phyloP scores from a whole-genome alignment of 2,888 invertebrate genomes.

The Agonopterix subpropinquella region DNA sequence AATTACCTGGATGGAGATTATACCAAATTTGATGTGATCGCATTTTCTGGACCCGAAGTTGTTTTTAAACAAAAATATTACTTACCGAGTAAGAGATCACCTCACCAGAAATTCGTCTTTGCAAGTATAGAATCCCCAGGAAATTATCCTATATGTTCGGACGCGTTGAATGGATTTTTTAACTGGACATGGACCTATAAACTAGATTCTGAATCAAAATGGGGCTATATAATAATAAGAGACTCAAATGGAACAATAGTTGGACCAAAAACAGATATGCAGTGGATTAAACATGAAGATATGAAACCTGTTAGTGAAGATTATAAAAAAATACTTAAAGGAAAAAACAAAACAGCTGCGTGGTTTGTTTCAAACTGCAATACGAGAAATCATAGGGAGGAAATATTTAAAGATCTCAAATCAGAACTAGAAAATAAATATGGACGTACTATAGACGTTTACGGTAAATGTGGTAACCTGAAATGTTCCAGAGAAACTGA shows the following conservation, averaged over 20 bases:
- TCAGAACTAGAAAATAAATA: conserved; percentile 17
- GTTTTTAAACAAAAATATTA: conserved; percentile 5
- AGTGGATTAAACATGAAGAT: conserved; percentile 36
- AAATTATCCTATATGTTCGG: conserved; percentile 39
- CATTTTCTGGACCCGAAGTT: conserved; percentile 25
- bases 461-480: conserved; percentile 32
- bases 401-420: conserved; percentile 16
- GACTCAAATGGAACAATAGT: conserved; percentile 31
- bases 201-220: conserved; percentile 43
- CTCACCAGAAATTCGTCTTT: conserved; percentile 48
- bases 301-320: conserved; percentile 32
- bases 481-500: conserved; percentile 22
- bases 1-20: conserved; percentile 12
- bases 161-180: conserved; percentile 37
- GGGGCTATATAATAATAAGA: conserved; percentile 49
- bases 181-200: conserved; percentile 63
- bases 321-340: not conserved
- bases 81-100: conserved; percentile 32
- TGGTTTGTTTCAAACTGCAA: conserved; percentile 40
- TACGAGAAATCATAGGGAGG: conserved; percentile 23
- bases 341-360: conserved; percentile 37
- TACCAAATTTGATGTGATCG: conserved; percentile 29
- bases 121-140: conserved; percentile 46
- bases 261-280: conserved; percentile 43
- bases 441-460: conserved; percentile 26